Percentiles rank a stretch among this genome's conserved stretches.
Conservation (phyloP, 2,888 invertebrate genomes). For the Hipparchia sbordonii region DNA sequence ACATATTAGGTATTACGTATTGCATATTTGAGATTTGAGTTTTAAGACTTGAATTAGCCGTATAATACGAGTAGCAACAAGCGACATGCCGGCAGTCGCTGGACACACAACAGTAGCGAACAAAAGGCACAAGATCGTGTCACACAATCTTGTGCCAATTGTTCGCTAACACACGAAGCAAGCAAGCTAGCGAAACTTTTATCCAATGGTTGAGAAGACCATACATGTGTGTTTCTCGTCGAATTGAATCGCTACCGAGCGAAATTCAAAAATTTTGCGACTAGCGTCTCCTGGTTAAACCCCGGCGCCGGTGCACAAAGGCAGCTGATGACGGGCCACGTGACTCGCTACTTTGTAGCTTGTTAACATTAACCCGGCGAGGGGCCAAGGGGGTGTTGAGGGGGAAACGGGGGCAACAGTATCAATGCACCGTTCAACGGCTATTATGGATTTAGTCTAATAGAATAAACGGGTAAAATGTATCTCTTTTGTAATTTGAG, state of each 20-base stretch:
- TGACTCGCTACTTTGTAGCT: conserved; percentile 44
- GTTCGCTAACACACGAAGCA: no score
- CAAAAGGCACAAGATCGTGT: no score
- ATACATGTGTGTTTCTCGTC: no score
- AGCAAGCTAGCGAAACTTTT: no score
- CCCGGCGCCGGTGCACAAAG: conserved; percentile 50
- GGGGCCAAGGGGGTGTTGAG: not conserved
- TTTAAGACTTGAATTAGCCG: no score
- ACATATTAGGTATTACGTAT: no score
- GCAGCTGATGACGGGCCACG: conserved; percentile 62
- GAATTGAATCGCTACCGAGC: not conserved
- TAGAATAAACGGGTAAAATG: conserved; percentile 32
- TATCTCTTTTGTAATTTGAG: conserved; percentile 17
- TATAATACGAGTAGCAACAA: no score
- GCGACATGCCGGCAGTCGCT: no score
- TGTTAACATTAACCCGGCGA: conserved; percentile 30
- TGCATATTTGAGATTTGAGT: no score
- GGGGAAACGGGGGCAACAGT: conserved; percentile 15
- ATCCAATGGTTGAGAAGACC: no score
- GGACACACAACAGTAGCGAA: no score
- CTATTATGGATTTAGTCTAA: conserved; percentile 32
- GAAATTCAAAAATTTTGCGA: conserved; percentile 11
- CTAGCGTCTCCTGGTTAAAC: not conserved
- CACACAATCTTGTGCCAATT: no score
- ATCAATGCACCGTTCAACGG: conserved; percentile 23